These are phyloP conservation scores for Coecobrya sp. DNA, from an alignment of 2,888 invertebrate genomes.

Conservation along the genomic window DNA sequence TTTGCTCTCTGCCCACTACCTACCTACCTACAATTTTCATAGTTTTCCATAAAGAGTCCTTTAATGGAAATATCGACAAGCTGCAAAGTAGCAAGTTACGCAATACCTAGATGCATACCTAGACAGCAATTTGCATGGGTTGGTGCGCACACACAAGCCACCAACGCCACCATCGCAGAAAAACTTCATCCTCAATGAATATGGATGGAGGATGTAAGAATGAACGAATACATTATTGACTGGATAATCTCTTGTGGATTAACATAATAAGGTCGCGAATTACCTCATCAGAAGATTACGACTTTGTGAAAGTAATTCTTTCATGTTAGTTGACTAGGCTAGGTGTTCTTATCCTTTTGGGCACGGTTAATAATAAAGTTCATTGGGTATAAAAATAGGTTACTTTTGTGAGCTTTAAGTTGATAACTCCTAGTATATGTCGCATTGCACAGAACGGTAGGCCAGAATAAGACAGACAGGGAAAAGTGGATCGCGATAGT, in stretches of 20 bases:
- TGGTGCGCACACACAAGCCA: not conserved
- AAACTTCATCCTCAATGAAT: not conserved
- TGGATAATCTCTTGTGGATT: not conserved
- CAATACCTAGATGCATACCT: not conserved
- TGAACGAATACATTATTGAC: not conserved
- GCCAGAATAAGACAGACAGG: not conserved
- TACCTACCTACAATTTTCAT: not conserved
- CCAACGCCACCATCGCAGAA: not conserved
- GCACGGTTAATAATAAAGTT: slow-evolving; percentile 6
- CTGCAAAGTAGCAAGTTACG: not conserved
- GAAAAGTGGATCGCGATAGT: not conserved
- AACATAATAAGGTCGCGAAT: not conserved
- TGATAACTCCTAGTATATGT: not conserved
- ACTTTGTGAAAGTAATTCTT: not conserved
- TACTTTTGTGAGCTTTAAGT: not conserved
- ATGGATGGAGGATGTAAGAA: too few species aligned
- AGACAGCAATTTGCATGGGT: not conserved
- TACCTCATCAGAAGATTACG: not conserved
- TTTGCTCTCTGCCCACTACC: not conserved
- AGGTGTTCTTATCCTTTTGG: not conserved
- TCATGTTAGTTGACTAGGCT: not conserved
- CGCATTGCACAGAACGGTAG: not conserved
- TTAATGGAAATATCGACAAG: slow-evolving; percentile 20
- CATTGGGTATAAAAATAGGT: slow-evolving; percentile 49
- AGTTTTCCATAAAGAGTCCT: not conserved